A percentile compares a stretch with the other conserved stretches of the same genome.
Evolutionary conservation across 2,888 invertebrate species (phyloP).

Genomic region (Acronicta psi): DNA sequence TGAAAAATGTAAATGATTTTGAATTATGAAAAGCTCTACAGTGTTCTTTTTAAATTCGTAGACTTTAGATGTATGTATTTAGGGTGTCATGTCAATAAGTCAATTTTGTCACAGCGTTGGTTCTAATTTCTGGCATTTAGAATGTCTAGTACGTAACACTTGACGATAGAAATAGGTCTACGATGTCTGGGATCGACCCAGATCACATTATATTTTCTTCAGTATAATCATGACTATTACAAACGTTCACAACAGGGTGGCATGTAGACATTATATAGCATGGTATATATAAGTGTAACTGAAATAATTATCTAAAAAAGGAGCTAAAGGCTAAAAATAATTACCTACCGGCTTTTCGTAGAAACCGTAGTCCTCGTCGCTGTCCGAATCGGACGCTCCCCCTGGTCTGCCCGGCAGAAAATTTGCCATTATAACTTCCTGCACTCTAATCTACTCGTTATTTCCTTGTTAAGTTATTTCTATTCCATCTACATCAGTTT

Average conservation of each 20-base stretch:
- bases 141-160: background rate
- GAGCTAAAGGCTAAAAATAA: conserved; percentile 18
- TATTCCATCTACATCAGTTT: background rate
- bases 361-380: conserved; percentile 77
- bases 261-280: background rate
- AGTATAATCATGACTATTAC: background rate
- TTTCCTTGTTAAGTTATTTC: conserved; percentile 7
- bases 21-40: no score
- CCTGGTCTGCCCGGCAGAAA: conserved; percentile 72
- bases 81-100: no score
- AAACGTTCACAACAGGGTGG: background rate
- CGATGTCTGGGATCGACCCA: conserved; percentile 10
- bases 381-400: conserved; percentile 81
- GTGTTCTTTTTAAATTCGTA: no score
- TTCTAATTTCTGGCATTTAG: conserved; percentile 4
- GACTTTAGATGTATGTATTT: no score
- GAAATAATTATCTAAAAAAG: no score
- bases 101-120: background rate
- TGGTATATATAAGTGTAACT: no score
- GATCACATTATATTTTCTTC: background rate
- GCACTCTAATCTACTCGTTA: conserved; percentile 4
- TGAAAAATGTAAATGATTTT: no score
- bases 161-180: conserved; percentile 13
- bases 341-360: conserved; percentile 81
- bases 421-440: conserved; percentile 61